These are phyloP conservation scores for Operophtera brumata DNA, from an alignment of 2,888 invertebrate genomes.

Conservation along the genomic window DNA sequence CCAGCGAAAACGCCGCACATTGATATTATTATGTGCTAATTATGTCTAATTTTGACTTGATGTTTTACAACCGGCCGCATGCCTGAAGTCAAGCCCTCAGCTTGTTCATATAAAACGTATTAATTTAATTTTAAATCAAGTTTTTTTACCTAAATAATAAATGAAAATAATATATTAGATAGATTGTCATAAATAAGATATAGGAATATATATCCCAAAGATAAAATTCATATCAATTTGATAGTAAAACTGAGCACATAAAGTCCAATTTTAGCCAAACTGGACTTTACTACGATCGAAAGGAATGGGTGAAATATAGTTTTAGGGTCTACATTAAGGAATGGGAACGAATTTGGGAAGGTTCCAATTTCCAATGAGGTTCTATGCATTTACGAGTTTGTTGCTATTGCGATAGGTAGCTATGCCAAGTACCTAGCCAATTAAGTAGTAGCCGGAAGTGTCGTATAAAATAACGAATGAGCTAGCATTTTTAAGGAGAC, in stretches of 20 bases:
- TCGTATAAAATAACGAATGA: neutral
- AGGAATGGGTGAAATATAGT: slow-evolving; percentile 13
- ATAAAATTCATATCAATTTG: slow-evolving; percentile 19
- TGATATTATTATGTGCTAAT: too few relatives aligned
- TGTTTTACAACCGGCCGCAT: too few relatives aligned
- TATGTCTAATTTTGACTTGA: too few relatives aligned
- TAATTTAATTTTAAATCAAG: too few relatives aligned
- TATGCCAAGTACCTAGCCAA: neutral
- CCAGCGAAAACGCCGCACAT: too few relatives aligned
- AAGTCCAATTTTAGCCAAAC: slow-evolving; percentile 20
- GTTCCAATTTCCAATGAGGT: slow-evolving; percentile 17
- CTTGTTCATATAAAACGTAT: too few relatives aligned
- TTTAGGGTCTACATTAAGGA: neutral
- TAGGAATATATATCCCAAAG: neutral
- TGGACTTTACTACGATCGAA: slow-evolving; percentile 14
- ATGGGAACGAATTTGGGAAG: slow-evolving; percentile 5
- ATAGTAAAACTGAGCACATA: slow-evolving; percentile 15
- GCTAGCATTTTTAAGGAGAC: too few relatives aligned
- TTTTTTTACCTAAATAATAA: too few relatives aligned
- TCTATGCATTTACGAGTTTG: slow-evolving; percentile 11
- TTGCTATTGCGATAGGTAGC: neutral
- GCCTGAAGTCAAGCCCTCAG: too few relatives aligned
- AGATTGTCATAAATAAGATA: slow-evolving; percentile 2
- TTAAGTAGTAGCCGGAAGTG: neutral
- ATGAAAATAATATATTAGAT: neutral